phyloP scores from a whole-genome alignment of 2,797 vertebrate species.

The Mastacembelus armatus region DNA sequence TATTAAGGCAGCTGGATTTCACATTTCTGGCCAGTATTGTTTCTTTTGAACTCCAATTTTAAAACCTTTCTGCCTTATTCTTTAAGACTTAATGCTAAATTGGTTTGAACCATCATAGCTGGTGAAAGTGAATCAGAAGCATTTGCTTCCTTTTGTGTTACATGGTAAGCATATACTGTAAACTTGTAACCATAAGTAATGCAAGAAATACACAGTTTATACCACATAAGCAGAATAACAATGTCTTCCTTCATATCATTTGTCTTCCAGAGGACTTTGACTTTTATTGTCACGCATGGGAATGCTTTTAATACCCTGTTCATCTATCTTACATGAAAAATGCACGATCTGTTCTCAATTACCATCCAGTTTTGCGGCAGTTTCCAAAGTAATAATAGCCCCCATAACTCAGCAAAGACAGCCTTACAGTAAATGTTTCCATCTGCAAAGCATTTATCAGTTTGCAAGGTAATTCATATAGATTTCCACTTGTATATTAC shows the following conservation, averaged over 20 bases:
- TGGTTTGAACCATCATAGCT: background rate
- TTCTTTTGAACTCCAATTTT: background rate
- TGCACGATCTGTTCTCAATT: constrained; percentile 51
- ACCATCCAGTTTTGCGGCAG: constrained; percentile 55
- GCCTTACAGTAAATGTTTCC: constrained; percentile 40
- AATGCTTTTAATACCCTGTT: constrained; percentile 40
- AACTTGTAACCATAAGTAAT: constrained; percentile 1
- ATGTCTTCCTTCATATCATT: background rate
- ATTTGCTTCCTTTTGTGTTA: constrained; percentile 9
- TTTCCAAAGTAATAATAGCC: constrained; percentile 48
- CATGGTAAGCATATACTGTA: background rate
- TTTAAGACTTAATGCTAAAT: background rate
- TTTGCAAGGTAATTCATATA: constrained; percentile 29
- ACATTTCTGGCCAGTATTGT: background rate
- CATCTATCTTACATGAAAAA: constrained; percentile 53
- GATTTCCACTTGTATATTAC: constrained; percentile 32
- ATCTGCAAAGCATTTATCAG: constrained; percentile 63
- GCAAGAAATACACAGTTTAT: background rate
- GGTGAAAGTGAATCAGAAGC: background rate
- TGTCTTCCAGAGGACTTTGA: constrained; percentile 17
- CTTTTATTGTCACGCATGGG: constrained; percentile 15
- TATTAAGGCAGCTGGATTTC: background rate
- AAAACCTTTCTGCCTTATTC: background rate
- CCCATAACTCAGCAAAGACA: constrained; percentile 54
- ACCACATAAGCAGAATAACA: constrained; percentile 11